Conservation (phyloP, 1,140 invertebrate species). For the Trichomalopsis sarcophagae region DNA sequence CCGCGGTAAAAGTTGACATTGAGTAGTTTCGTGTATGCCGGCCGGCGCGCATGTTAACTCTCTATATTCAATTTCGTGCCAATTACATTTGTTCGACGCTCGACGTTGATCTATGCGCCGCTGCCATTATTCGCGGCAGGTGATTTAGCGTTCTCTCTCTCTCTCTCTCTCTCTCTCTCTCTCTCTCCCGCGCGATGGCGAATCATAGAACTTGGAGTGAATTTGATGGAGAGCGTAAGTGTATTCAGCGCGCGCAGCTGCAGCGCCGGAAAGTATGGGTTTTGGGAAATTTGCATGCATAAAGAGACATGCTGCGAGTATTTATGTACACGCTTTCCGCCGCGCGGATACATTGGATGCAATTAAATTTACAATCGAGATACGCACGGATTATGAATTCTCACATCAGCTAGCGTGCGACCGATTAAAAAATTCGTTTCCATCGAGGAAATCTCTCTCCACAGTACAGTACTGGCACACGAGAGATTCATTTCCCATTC, state of each 20-base stretch:
- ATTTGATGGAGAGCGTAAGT: too few species aligned
- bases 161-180: too few species aligned
- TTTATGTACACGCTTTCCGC: background rate
- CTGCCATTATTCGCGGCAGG: background rate
- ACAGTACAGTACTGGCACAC: too few species aligned
- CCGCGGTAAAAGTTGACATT: background rate
- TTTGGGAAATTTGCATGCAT: constrained; percentile 1
- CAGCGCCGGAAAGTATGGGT: background rate
- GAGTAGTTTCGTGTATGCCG: background rate
- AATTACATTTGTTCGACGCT: background rate
- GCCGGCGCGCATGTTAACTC: background rate
- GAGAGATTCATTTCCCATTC: constrained; percentile 12
- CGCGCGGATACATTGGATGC: background rate
- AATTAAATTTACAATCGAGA: background rate
- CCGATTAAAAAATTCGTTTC: background rate
- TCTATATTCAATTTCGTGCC: constrained; percentile 1
- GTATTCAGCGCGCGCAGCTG: background rate
- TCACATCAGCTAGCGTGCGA: background rate
- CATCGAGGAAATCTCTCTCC: too few species aligned
- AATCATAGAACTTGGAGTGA: too few species aligned
- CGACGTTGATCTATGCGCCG: background rate
- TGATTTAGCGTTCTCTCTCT: background rate
- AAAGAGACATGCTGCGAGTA: background rate
- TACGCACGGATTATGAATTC: background rate
- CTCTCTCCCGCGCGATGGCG: too few species aligned